Evolutionary conservation across 2,113 vertebrate genomes (phyloP), one percentile per base, ranked within the genome.

Genomic region (Aspidoscelis tigris): DNA sequence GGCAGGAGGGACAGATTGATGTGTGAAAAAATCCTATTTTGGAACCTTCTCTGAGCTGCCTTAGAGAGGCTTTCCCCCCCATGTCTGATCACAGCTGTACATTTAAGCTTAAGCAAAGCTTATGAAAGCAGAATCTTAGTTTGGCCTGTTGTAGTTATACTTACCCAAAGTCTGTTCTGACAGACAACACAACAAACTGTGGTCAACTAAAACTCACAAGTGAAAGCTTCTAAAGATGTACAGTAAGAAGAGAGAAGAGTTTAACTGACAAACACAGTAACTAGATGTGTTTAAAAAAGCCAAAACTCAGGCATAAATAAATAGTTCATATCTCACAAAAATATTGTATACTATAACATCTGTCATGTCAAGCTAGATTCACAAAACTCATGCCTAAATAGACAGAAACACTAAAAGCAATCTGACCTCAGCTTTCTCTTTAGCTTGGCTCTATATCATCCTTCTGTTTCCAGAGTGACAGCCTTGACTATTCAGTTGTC

Each of bases 401-500:
- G 16, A 10, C 22, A 72, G 41, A 39, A 33, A 78, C 39, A 44
- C 39, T 70, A 33, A 33, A 16, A 76, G 26, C n/a, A 58, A 72
- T 66, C 77, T 79, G 76, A 84, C 70, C 68, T 74, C 20, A 74
- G 76, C 43, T 80, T 41, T 43, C 71, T 74, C 69, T 84, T 78
- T 66, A 79, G 77, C 12, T 66, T 80, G 82, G 75, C 80, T 84
- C 24, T 76, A 92, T 91, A 78, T 88, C 76, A 80, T 41, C 68
- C 69, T 83, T 86, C 50, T 81, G n/a, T 88, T 86, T 78, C 89
- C 81, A 94, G 84, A 89, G 88, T 85, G 76, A 89, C 66, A 89
- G 88, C 80, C 84, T 12, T 89, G 84, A 87, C 76, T 91, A 89
- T 92, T 95, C 86, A 89, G 69, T 86, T 90, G 87, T 92, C 88